These are phyloP conservation scores for Pachydiplax longipennis DNA, from an alignment of 2,888 invertebrate species.

Conservation along the genomic window DNA sequence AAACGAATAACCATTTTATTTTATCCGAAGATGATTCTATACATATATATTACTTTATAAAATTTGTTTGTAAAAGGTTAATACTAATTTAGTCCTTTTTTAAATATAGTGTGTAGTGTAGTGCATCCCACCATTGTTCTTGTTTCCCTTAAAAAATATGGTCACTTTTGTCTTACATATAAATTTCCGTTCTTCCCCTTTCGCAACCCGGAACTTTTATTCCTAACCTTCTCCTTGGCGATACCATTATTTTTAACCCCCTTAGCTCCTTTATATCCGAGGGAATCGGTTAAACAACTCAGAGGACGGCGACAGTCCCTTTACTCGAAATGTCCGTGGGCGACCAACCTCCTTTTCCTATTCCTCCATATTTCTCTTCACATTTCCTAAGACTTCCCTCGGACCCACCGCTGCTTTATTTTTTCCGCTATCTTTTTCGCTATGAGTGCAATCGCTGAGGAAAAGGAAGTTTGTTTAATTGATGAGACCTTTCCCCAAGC, in stretches of 20 bases:
- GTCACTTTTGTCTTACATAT: too few species aligned
- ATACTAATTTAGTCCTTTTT: too few species aligned
- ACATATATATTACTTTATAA: too few species aligned
- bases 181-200: too few species aligned
- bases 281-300: neutral
- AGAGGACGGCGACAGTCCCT: neutral
- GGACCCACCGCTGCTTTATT: neutral
- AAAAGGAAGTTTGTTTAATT: neutral
- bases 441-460: neutral
- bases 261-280: neutral
- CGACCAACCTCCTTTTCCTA: neutral
- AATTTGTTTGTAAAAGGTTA: too few species aligned
- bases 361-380: neutral
- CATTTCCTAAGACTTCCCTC: too few species aligned
- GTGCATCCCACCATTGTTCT: too few species aligned
- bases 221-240: neutral
- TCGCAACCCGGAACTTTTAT: neutral
- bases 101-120: too few species aligned
- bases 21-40: too few species aligned
- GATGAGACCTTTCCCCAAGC: neutral
- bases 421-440: neutral
- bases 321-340: neutral
- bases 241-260: neutral
- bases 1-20: too few species aligned
- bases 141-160: too few species aligned